These are phyloP conservation scores for Drosophila flavopinicola DNA, from an alignment of 2,888 invertebrate species.

Conservation along the genomic window DNA sequence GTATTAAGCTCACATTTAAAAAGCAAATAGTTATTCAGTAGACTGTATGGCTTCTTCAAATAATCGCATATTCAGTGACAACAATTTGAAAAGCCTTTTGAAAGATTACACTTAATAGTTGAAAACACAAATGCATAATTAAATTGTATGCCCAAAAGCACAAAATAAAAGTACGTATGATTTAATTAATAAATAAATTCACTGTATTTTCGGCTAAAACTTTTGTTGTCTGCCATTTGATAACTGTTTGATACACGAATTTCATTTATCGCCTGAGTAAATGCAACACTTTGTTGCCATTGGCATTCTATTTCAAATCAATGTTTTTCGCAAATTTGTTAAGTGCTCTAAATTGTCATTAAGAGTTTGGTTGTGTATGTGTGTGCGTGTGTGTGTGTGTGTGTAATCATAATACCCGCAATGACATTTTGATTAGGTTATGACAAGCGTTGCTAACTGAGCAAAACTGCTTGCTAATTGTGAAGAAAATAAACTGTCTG, in stretches of 20 bases:
- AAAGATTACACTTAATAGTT: too few relatives aligned
- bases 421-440: constrained; percentile 34
- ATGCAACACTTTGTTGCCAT: not conserved
- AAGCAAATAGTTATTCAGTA: too few relatives aligned
- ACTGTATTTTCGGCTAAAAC: not conserved
- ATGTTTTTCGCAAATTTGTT: constrained; percentile 4
- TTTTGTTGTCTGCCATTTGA: not conserved
- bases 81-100: too few relatives aligned
- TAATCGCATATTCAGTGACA: too few relatives aligned
- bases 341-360: not conserved
- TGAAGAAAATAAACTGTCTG: constrained; percentile 39
- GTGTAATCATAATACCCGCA: constrained; percentile 14
- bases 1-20: too few relatives aligned
- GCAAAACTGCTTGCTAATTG: constrained; percentile 49
- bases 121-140: too few relatives aligned
- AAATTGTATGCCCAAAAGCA: not conserved
- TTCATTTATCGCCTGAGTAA: constrained; percentile 1
- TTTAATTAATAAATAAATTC: not conserved
- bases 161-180: not conserved
- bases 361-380: constrained; percentile 4
- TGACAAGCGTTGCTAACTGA: constrained; percentile 28
- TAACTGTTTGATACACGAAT: not conserved
- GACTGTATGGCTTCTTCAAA: too few relatives aligned
- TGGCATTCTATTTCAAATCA: constrained; percentile 5
- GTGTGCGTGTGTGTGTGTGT: constrained; percentile 12